Conservation (phyloP, 1,140 invertebrate species). For the Telenomus remus region DNA sequence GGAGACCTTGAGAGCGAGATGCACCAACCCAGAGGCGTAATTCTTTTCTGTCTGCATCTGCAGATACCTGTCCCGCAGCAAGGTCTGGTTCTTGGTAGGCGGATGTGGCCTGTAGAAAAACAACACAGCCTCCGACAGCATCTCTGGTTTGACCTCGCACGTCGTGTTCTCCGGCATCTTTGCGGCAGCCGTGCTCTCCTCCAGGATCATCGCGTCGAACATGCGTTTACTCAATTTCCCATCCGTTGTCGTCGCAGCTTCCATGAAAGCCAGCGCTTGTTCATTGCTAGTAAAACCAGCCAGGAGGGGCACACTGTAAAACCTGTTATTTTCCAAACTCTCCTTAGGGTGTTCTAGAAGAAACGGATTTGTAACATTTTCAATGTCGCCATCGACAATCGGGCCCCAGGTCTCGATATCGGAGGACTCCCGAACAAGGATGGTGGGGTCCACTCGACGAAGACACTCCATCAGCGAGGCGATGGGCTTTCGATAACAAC, state of each 20-base stretch:
- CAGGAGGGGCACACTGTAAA: slow-evolving; percentile 81
- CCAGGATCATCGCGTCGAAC: slow-evolving; percentile 79
- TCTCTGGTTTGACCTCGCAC: slow-evolving; percentile 81
- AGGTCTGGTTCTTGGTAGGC: slow-evolving; percentile 77
- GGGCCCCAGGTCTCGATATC: slow-evolving; percentile 83
- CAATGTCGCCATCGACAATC: slow-evolving; percentile 82
- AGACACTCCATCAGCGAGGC: slow-evolving; percentile 81
- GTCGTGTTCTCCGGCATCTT: slow-evolving; percentile 76
- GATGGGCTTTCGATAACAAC: slow-evolving; percentile 80
- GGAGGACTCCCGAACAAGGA: slow-evolving; percentile 78
- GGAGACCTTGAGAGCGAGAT: slow-evolving; percentile 80
- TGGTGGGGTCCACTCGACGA: slow-evolving; percentile 77
- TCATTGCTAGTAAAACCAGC: slow-evolving; percentile 87
- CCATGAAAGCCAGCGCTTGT: slow-evolving; percentile 78
- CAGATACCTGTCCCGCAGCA: slow-evolving; percentile 78
- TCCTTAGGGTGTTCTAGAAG: slow-evolving; percentile 80
- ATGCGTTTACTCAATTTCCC: slow-evolving; percentile 75
- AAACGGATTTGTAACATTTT: slow-evolving; percentile 80
- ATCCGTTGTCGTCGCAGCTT: slow-evolving; percentile 76
- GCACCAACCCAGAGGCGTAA: slow-evolving; percentile 81
- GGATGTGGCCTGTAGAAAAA: slow-evolving; percentile 84
- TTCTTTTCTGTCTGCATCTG: slow-evolving; percentile 84
- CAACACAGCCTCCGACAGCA: slow-evolving; percentile 82
- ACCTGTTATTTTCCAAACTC: slow-evolving; percentile 78
- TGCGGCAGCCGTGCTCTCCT: slow-evolving; percentile 74